Percentiles rank a stretch among this genome's conserved stretches.
Evolutionary conservation across 2,113 vertebrate species (phyloP).

Genomic region (Brienomyrus longianalis): DNA sequence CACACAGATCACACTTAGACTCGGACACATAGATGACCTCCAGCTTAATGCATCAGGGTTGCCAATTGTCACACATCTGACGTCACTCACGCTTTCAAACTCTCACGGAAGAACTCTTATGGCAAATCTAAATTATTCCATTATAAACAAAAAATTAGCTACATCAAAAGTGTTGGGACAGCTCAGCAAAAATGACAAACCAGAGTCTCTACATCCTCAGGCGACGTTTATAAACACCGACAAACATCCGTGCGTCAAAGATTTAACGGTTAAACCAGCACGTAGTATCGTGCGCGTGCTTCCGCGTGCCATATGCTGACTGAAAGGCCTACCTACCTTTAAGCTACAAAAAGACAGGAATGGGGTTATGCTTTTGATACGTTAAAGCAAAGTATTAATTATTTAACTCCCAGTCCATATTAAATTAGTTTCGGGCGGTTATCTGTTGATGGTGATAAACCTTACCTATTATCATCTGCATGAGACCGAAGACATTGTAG

Average conservation of each 20-base stretch:
- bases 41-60: neutral
- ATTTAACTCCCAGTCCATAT: neutral
- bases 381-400: neutral
- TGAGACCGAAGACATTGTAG: too few species aligned
- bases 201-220: neutral
- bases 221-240: neutral
- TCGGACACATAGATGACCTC: neutral
- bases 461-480: neutral
- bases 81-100: neutral
- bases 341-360: neutral
- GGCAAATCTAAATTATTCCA: neutral
- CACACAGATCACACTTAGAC: neutral
- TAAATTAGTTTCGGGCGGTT: neutral
- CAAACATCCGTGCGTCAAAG: neutral
- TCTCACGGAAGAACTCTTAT: neutral
- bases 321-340: neutral
- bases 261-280: neutral
- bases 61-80: neutral
- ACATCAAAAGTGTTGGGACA: neutral
- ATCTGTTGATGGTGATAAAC: neutral
- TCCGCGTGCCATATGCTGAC: neutral
- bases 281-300: neutral
- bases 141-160: neutral
- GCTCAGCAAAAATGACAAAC: neutral
- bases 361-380: neutral